Base-by-base conservation (phyloP, 2,888 invertebrate genomes). In the Charanyca ferruginea region DNA sequence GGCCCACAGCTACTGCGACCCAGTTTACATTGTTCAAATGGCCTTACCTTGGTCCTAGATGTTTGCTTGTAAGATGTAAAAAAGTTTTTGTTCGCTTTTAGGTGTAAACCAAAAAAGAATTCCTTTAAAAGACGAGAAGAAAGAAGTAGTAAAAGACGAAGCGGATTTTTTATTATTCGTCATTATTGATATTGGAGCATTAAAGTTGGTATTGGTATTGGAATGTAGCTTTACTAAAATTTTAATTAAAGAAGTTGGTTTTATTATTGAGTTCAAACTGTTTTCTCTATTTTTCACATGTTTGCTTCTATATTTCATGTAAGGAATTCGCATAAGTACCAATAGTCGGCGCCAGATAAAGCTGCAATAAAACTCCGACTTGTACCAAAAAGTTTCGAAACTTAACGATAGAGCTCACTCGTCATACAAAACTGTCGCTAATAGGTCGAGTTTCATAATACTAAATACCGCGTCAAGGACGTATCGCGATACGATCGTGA, bases 11-110 rank as follows among this genome's bases (percentile, higher is more conserved):
- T 51, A 65, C 41, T 52, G 52, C 68, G 84, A 82, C 84, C 83
- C 64, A 80, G 59, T 82, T 83, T 73, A 60, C 48, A 75, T 66
- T 79, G 66, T 73, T 38, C 38, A 63, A 70, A 62, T 47, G 42
- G 69, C 73, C 67, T 76, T 67, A 54, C 45, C 41, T 60, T 61
- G 45, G 52, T 70, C 59, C 25, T 69, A 52, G 22, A 62, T 45
- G 13, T 60, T 67, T 63, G 65, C 60, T 66, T 60, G 38, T 54
- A 41, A 66, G 42, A 69, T 55, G 49, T 71, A 47, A 67, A 79
- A 53, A 75, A 60, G 44, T 38, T 78, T 57, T 64, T 57, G 55
- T 76, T 65, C 9, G 20, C 41, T 58, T 58, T 23, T 38, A n/a
- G 48, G 20, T 3, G 35, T 69, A 38, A 69, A 54, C 41, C 49